A percentile compares a stretch with the other conserved stretches of the same genome.
phyloP scores from a whole-genome alignment of 2,113 vertebrate species.

The Baryphthengus martii region DNA sequence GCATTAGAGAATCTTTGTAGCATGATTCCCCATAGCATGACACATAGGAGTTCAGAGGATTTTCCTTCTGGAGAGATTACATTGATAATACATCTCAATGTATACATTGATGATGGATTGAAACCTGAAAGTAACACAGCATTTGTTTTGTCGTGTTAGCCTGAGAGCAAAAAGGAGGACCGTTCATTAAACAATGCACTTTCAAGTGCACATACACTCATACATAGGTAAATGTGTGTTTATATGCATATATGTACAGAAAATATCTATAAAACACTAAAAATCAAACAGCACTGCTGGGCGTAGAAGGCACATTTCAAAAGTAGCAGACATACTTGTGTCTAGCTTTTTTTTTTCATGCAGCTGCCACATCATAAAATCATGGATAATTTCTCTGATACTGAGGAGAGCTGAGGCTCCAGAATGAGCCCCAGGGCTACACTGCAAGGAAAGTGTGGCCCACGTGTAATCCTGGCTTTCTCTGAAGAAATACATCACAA shows the following conservation, averaged over 20 bases:
- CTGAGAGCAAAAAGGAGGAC: background rate
- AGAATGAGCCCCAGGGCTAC: background rate
- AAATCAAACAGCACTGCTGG: background rate
- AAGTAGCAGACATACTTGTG: background rate
- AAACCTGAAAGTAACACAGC: background rate
- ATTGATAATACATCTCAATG: background rate
- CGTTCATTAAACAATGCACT: background rate
- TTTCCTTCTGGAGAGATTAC: background rate
- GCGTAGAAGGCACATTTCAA: background rate
- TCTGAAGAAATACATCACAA: background rate
- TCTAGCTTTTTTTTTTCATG: background rate
- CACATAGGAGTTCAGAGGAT: background rate
- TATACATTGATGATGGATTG: background rate
- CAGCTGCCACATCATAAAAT: background rate
- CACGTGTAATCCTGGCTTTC: background rate
- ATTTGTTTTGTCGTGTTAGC: background rate
- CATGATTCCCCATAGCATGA: background rate
- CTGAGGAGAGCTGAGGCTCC: background rate
- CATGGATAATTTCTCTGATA: background rate
- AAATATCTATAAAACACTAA: background rate
- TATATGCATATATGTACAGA: background rate
- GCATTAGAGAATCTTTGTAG: background rate
- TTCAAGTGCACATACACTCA: background rate
- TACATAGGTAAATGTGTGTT: background rate
- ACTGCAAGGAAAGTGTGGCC: background rate